These are phyloP conservation scores for Chloroclystis v-ata DNA, from an alignment of 2,888 invertebrate genomes.

Conservation along the genomic window DNA sequence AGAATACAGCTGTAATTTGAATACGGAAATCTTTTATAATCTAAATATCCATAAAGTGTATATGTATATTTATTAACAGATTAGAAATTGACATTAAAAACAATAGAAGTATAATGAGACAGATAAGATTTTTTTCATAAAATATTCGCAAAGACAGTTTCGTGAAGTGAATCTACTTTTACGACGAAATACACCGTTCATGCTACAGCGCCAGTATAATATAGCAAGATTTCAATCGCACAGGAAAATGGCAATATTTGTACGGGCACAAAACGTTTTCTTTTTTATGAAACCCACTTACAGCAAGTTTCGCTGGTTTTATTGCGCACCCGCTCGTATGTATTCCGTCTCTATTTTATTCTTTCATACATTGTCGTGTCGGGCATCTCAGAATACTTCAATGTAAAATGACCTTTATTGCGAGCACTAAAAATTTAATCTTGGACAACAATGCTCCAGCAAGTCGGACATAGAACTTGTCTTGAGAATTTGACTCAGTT, in stretches of 20 bases:
- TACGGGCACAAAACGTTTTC: slow-evolving; percentile 41
- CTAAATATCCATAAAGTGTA: no score
- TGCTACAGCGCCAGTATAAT: slow-evolving; percentile 1
- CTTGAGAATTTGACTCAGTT: slow-evolving; percentile 1
- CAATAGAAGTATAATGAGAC: no score
- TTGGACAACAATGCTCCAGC: slow-evolving; percentile 4
- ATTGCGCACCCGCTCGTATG: slow-evolving; percentile 24
- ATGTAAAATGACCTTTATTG: slow-evolving; percentile 5
- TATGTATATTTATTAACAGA: no score
- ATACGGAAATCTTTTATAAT: no score
- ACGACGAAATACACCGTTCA: slow-evolving; percentile 1
- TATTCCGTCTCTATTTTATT: slow-evolving; percentile 24
- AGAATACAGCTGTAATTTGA: no score
- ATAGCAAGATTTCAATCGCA: slow-evolving; percentile 39
- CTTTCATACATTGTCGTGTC: slow-evolving; percentile 20
- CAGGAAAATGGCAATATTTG: slow-evolving; percentile 44
- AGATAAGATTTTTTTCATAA: no score
- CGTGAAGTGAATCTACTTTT: background rate
- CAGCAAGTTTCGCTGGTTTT: slow-evolving; percentile 28
- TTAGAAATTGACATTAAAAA: no score
- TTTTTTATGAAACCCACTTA: slow-evolving; percentile 43
- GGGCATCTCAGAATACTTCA: slow-evolving; percentile 3
- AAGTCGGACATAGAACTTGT: background rate
- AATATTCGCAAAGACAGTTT: no score
- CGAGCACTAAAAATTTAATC: background rate